A percentile compares a stretch with the other conserved stretches of the same genome.
Conservation (phyloP, 2,888 invertebrate species). For the Argyresthia goedartella region DNA sequence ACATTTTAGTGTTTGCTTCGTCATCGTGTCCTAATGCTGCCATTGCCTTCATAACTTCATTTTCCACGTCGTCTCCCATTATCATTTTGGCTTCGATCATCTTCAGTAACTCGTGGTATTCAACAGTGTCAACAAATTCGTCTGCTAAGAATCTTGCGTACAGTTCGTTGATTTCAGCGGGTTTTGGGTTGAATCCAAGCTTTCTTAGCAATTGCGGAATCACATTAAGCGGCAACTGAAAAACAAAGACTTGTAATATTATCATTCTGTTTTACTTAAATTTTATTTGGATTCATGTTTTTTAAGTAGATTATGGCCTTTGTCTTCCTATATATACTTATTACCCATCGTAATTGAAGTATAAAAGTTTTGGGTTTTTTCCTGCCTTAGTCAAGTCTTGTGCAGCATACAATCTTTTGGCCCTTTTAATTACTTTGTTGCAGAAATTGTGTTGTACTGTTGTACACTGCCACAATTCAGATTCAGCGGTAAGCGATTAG, state of each 20-base stretch:
- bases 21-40: slow-evolving; percentile 41
- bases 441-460: too few species aligned
- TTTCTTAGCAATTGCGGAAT: slow-evolving; percentile 51
- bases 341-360: too few species aligned
- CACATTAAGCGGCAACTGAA: slow-evolving; percentile 33
- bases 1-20: slow-evolving; percentile 39
- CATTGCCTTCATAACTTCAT: slow-evolving; percentile 41
- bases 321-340: too few species aligned
- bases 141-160: slow-evolving; percentile 46
- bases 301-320: too few species aligned
- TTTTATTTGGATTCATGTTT: too few species aligned
- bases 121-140: slow-evolving; percentile 50
- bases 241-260: background rate
- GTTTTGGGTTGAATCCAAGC: slow-evolving; percentile 56
- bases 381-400: too few species aligned
- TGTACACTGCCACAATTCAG: too few species aligned
- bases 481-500: too few species aligned
- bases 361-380: too few species aligned
- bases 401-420: too few species aligned
- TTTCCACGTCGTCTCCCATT: slow-evolving; percentile 54
- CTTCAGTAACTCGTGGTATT: slow-evolving; percentile 46
- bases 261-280: too few species aligned
- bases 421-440: too few species aligned
- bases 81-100: slow-evolving; percentile 60
- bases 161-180: slow-evolving; percentile 36